phyloP scores from a whole-genome alignment of 2,113 vertebrate genomes.

The Nestor notabilis region DNA sequence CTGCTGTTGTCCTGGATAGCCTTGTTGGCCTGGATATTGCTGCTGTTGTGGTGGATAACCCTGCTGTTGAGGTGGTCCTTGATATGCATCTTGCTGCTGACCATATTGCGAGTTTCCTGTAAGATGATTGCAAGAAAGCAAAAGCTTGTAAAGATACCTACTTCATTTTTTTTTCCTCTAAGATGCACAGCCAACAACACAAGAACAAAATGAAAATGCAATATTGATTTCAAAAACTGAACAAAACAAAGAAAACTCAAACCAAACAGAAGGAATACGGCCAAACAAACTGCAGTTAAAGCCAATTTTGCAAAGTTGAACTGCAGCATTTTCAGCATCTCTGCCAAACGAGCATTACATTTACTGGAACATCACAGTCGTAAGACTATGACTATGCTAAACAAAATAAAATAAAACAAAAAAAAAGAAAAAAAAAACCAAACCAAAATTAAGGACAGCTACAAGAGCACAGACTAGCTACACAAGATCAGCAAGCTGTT shows the following conservation, averaged over 20 bases:
- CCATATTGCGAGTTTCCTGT: constrained; percentile 93
- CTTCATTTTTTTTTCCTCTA: constrained; percentile 29
- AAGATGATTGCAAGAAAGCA: constrained; percentile 65
- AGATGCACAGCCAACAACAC: constrained; percentile 80
- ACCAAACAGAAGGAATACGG: constrained; percentile 82
- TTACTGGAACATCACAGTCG: constrained; percentile 81
- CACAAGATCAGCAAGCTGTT: constrained; percentile 85
- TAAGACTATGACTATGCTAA: constrained; percentile 81
- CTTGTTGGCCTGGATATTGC: constrained; percentile 82
- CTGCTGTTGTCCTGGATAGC: constrained; percentile 94
- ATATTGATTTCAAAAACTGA: constrained; percentile 76
- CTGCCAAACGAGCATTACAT: constrained; percentile 82
- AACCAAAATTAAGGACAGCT: constrained; percentile 86
- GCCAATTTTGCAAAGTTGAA: constrained; percentile 81
- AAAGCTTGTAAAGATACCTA: constrained; percentile 46
- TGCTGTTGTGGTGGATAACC: constrained; percentile 92
- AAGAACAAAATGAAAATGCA: constrained; percentile 79
- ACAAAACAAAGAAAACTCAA: constrained; percentile 81
- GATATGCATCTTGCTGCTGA: constrained; percentile 96
- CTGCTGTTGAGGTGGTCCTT: constrained; percentile 94
- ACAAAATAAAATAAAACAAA: constrained; percentile 64
- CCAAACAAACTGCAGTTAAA: constrained; percentile 85
- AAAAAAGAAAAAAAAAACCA: constrained; percentile 66
- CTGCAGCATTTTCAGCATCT: constrained; percentile 81
- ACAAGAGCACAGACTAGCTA: constrained; percentile 86